These are phyloP conservation scores for Lacerta bilineata DNA, from an alignment of 2,797 vertebrate species.

Conservation along the genomic window DNA sequence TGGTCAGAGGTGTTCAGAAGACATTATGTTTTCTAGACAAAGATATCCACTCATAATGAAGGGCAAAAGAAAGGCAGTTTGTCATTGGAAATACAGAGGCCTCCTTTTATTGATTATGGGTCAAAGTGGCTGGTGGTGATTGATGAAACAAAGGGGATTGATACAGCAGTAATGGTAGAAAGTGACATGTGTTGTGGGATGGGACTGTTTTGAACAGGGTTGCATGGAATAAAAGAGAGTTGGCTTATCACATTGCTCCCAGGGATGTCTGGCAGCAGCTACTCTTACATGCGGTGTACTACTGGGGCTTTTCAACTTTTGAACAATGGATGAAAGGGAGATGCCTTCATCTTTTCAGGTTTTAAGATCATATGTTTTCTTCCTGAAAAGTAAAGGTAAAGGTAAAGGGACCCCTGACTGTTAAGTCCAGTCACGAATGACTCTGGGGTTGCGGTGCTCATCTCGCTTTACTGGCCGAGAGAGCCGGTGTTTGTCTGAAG, in stretches of 20 bases:
- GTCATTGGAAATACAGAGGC: background rate
- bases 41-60: constrained; percentile 13
- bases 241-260: constrained; percentile 43
- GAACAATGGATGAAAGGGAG: constrained; percentile 16
- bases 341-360: constrained; percentile 10
- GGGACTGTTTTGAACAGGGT: constrained; percentile 16
- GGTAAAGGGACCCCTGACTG: too few relatives aligned
- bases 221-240: constrained; percentile 36
- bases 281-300: constrained; percentile 8
- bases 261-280: constrained; percentile 39
- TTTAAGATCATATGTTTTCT: constrained; percentile 19
- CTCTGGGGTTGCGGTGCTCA: too few relatives aligned
- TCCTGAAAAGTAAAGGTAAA: constrained; percentile 8
- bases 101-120: background rate
- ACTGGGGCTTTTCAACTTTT: background rate
- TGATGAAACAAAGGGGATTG: constrained; percentile 6
- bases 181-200: background rate
- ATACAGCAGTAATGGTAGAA: constrained; percentile 11
- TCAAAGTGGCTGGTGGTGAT: background rate
- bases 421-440: too few relatives aligned
- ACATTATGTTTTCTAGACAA: constrained; percentile 27
- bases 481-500: too few relatives aligned
- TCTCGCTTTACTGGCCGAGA: too few relatives aligned
- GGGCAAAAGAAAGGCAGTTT: constrained; percentile 3
- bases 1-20: constrained; percentile 18